These are phyloP conservation scores for Cephonodes hylas DNA, from an alignment of 2,888 invertebrate species.

Conservation along the genomic window DNA sequence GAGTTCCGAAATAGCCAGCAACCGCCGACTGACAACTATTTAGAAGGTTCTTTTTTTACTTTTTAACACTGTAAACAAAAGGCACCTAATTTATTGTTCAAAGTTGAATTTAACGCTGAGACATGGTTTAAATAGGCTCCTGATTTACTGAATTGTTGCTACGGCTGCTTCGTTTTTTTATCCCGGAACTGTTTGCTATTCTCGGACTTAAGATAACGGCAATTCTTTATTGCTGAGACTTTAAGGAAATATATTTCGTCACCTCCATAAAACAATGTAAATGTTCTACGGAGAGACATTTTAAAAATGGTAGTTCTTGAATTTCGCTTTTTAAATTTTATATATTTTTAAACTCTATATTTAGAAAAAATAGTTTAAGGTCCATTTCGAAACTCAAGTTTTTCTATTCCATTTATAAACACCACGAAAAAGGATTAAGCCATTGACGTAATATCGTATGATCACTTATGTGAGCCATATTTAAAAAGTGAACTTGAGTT, in stretches of 20 bases:
- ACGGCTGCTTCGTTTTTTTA: constrained; percentile 6
- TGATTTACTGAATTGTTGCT: constrained; percentile 10
- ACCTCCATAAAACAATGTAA: background rate
- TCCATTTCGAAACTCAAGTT: no score
- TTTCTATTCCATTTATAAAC: no score
- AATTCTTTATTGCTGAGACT: constrained; percentile 16
- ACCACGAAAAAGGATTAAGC: no score
- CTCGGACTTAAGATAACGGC: constrained; percentile 8
- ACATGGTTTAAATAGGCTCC: constrained; percentile 13
- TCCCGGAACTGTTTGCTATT: constrained; percentile 10
- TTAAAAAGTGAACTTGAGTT: no score
- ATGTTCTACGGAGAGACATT: background rate
- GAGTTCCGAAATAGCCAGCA: background rate
- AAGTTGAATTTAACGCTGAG: constrained; percentile 4
- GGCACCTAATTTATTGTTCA: constrained; percentile 1
- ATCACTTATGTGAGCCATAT: no score
- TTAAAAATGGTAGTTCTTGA: background rate
- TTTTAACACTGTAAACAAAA: background rate
- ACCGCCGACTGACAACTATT: background rate
- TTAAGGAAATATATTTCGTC: constrained; percentile 6
- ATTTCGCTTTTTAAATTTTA: background rate
- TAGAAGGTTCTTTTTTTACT: background rate
- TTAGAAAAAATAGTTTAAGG: no score
- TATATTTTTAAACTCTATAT: no score
- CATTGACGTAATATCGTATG: no score